Evolutionary conservation across 2,888 invertebrate species (phyloP), one percentile per base, ranked within the genome.

Genomic region (Erebia aethiops): DNA sequence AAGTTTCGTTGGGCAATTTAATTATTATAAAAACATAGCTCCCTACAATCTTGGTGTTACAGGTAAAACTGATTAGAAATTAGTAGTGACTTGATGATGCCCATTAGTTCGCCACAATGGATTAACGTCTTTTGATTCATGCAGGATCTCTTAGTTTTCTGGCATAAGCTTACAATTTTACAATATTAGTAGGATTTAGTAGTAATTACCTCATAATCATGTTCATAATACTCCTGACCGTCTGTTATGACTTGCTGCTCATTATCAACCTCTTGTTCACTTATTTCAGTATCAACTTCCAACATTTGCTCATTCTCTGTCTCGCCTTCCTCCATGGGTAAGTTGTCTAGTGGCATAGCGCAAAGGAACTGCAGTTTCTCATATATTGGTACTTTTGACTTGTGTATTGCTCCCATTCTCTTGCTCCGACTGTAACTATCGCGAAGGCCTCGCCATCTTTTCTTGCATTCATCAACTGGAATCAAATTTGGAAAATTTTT

Each of bases 401-500:
- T 89, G 75, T 90, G 89, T 77, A 89, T 79, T 1, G 87, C 82
- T 26, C 91, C 91, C 64, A 88, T 76, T 46, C 94, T 87, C 71
- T 90, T 92, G 76, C 91, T 91, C 67, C 94, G 92, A 80, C 93
- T 90, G 82, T 94, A 94, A 62, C 94, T 89, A 81, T 94, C 94
- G 18, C 94, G 86, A 60, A 94, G 85, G 14, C 94, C 93, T 67
- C 94, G 85, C 94, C 94, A 94, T 56, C 94, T 88, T 76, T 94
- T 94, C 76, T 94, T 93, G 82, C 94, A 94, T 87, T 94, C 94
- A 76, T 93, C 94, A 79, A 93, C 94, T 94, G 86, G 46, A 90
- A 91, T 67, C 4, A 57, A 56, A 16, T 16, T 8, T 52, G 16
- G 52, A 52, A 52, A 8, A 0, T 1, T 7, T 52, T 52, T 35